Conservation (phyloP, 2,113 vertebrate genomes). For the Campylomormyrus tamandua region DNA sequence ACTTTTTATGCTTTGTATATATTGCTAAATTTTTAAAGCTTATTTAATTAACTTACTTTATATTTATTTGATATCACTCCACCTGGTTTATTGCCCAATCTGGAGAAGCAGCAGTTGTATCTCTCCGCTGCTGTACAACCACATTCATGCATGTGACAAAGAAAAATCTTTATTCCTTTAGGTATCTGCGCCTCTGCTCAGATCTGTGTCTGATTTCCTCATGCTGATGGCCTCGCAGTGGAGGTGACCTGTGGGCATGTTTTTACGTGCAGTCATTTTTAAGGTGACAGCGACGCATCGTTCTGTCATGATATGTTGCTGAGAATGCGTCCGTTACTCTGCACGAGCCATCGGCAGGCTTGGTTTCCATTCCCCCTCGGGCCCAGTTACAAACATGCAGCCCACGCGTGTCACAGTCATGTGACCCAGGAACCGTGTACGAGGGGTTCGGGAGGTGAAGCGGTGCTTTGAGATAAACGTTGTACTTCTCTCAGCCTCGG, state of each 20-base stretch:
- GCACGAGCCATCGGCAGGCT: neutral
- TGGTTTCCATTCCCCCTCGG: neutral
- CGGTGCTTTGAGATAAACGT: conserved; percentile 34
- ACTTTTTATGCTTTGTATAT: neutral
- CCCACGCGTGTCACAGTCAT: neutral
- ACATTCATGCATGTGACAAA: neutral
- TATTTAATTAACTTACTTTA: neutral
- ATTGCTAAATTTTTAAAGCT: neutral
- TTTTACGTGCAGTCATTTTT: neutral
- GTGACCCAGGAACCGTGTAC: neutral
- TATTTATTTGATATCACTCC: neutral
- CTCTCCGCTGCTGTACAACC: neutral
- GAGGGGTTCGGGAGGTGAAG: neutral
- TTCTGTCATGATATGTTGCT: neutral
- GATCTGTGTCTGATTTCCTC: neutral
- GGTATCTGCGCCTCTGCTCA: neutral
- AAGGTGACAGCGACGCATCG: neutral
- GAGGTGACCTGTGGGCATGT: neutral
- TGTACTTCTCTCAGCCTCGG: conserved; percentile 37
- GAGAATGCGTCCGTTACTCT: neutral
- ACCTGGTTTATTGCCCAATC: neutral
- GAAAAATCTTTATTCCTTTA: neutral
- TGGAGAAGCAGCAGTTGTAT: neutral
- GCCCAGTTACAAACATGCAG: neutral
- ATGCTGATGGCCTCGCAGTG: neutral